Conservation (phyloP, 2,113 vertebrate species). For the Thoracochromis brauschi region DNA sequence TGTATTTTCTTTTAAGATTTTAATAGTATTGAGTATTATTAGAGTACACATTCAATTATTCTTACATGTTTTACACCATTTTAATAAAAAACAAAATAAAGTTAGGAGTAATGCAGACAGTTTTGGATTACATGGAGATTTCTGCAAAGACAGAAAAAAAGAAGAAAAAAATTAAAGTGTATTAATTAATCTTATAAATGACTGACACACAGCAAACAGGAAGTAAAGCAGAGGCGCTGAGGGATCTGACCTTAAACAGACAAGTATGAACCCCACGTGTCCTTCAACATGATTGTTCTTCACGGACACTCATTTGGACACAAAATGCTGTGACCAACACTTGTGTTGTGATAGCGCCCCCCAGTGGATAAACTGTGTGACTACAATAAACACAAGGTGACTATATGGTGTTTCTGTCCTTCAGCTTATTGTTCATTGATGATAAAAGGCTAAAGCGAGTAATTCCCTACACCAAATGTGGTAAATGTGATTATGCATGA, state of each 20-base stretch:
- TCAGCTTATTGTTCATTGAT: not conserved
- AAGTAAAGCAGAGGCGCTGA: not conserved
- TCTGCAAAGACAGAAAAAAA: not conserved
- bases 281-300: not conserved
- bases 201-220: not conserved
- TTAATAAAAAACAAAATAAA: not conserved
- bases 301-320: not conserved
- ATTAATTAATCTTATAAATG: not conserved
- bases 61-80: not conserved
- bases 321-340: not conserved
- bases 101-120: not conserved
- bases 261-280: not conserved
- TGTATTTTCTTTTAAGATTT: not conserved
- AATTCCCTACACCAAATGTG: not conserved
- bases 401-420: not conserved
- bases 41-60: not conserved
- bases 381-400: not conserved
- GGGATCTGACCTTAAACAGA: not conserved
- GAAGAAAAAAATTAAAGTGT: not conserved
- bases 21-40: not conserved
- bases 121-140: not conserved
- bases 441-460: not conserved
- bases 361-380: not conserved
- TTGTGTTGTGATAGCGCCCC: not conserved
- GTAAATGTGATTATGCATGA: not conserved